A percentile compares a stretch with the other conserved stretches of the same genome.
Evolutionary conservation across 2,113 vertebrate genomes (phyloP).

Genomic region (Corythornis madagascariensis): DNA sequence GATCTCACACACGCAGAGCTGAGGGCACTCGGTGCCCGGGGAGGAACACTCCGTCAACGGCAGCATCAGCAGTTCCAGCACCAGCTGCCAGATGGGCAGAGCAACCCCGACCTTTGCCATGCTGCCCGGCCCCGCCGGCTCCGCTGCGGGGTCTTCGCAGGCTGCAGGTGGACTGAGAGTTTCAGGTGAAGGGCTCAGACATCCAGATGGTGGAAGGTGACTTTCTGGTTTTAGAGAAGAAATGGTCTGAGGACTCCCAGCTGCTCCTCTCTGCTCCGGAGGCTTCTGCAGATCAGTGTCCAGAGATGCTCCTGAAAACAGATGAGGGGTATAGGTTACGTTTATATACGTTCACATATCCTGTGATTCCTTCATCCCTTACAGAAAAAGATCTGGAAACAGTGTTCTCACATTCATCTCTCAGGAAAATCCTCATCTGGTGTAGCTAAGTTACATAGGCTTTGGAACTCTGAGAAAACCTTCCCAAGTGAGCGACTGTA

Average conservation of each 20-base stretch:
- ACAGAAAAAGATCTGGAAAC: background rate
- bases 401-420: background rate
- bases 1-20: conserved; percentile 95
- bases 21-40: conserved; percentile 88
- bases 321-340: conserved; percentile 62
- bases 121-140: conserved; percentile 35
- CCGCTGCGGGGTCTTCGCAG: no score
- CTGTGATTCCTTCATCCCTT: background rate
- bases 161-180: background rate
- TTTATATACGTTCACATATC: background rate
- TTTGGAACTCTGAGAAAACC: background rate
- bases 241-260: conserved; percentile 30
- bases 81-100: conserved; percentile 71
- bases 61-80: conserved; percentile 78
- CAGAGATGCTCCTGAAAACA: conserved; percentile 75
- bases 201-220: conserved; percentile 25
- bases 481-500: background rate
- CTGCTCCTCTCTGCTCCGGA: background rate
- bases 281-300: conserved; percentile 13
- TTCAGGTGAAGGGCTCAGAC: conserved; percentile 32
- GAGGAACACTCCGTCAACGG: conserved; percentile 78
- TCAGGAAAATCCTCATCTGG: background rate
- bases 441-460: background rate
- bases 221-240: conserved; percentile 27
- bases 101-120: conserved; percentile 81